Evolutionary conservation across 2,888 invertebrate species (phyloP), one percentile per base, ranked within the genome.

Genomic region (Encarsia formosa): DNA sequence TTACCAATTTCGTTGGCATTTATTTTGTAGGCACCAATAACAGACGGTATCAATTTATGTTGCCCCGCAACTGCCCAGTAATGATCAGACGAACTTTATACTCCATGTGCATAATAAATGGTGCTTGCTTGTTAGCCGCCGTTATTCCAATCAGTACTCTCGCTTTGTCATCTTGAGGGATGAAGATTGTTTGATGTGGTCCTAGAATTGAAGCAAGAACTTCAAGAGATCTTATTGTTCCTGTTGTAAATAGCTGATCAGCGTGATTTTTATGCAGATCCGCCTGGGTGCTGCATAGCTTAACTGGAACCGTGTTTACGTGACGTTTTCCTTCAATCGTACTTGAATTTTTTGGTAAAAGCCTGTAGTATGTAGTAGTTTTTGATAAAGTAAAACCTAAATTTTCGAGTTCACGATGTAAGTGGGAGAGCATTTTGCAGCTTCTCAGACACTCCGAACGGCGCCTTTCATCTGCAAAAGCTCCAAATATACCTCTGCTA

Each of bases 41-140:
- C 66, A 8, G 65, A 64, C 65, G 69, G 68, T 32, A 67, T 65
- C 3, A 71, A 54, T 43, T 70, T 70, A 16, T 35, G 44, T 2
- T n/a, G 9, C 1, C 4, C 6, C 3, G 24, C 41, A 13, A 44
- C 35, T 5, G 20, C 23, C 35, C 4, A 44, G 9, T 41, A 16
- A 24, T 26, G 41, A 6, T 41, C 26, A 41, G 11, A n/a, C 26
- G 24, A 11, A 41, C 41, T 3, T 24, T n/a, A 15, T 41, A 41
- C 9, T 41, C 24, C 4, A n/a, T 2, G 15, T 41, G 41, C 26
- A 41, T 41, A 3, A 41, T 11, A 24, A 41, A 6, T 4, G 41
- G 29, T 15, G 41, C 41, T 23, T 41, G 41, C 5, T 15, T 16
- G 3, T 26, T 41, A 11, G 26, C 41, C 6, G 29, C 41, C 5